A percentile compares a stretch with the other conserved stretches of the same genome.
Conservation (phyloP, 2,797 vertebrate genomes). For the Cuculus canorus region DNA sequence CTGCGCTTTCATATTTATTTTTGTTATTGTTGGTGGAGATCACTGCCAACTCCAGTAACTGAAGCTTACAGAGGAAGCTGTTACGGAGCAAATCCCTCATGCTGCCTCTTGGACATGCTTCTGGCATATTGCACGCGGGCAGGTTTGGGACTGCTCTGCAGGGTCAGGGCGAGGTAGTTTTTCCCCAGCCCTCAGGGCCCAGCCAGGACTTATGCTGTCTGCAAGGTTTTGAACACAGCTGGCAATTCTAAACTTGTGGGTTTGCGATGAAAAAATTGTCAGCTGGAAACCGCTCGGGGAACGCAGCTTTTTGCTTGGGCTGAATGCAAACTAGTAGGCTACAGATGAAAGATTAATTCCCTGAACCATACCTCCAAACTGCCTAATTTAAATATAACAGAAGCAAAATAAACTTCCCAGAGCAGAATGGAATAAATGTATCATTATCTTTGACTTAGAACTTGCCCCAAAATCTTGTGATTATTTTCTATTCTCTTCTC, state of each 20-base stretch:
- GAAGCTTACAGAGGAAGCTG: conserved; percentile 42
- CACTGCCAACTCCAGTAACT: conserved; percentile 40
- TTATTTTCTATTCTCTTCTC: not conserved
- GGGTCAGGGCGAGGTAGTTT: conserved; percentile 1
- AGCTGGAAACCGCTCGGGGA: conserved; percentile 41
- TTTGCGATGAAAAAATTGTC: conserved; percentile 51
- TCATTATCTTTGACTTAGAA: not conserved
- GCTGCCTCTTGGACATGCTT: conserved; percentile 58
- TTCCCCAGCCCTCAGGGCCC: conserved; percentile 22
- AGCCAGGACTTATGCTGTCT: not conserved
- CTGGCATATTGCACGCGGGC: not conserved
- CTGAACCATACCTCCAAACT: conserved; percentile 17
- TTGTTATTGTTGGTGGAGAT: conserved; percentile 55
- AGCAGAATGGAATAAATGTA: conserved; percentile 7
- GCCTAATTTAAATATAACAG: conserved; percentile 62
- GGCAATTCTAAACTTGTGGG: conserved; percentile 11
- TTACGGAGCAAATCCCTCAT: conserved; percentile 33
- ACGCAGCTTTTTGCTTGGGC: conserved; percentile 21
- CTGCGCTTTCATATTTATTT: conserved; percentile 55
- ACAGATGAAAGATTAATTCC: conserved; percentile 60
- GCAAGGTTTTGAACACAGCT: conserved; percentile 43
- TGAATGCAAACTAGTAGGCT: conserved; percentile 23
- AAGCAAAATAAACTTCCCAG: conserved; percentile 45
- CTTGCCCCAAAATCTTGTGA: not conserved
- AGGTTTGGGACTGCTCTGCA: conserved; percentile 21